Base-by-base conservation (phyloP, 1,140 invertebrate species). In the Pachypsylla venusta region DNA sequence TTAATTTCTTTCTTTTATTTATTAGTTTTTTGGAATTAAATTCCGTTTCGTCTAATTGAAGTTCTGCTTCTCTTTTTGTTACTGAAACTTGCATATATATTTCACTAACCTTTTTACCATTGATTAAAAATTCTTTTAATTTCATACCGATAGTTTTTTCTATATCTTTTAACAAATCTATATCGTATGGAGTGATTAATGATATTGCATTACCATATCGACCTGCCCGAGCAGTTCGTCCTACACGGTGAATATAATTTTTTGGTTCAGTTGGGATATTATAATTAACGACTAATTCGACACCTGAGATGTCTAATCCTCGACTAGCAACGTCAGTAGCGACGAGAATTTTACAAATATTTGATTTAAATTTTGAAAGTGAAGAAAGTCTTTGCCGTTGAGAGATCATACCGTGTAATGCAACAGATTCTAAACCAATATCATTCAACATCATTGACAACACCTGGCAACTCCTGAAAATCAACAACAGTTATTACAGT, bases 171-270 rank as follows among this genome's bases (percentile, higher is more conserved):
- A 98, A 74, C 25, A 92, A 73, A 67, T 87, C 80, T 13, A 98
- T 80, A 69, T 99, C 94, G 70, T 89, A 79, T 19, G 93, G 94
- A 1, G 90, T 92, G 56, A 98, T 82, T 39, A 99, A 76, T 22
- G 90, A 92, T 53, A 99, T 81, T 1, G 95, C 83, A 70, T 84
- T 76, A 7, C 94, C 95, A 53, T 75, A 77, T 64, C 88, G 75
- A 0, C 93, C 93, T 19, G 93, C 93, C 67, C 96, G 78, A 3
- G 95, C 96, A 54, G 95, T 98, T 68, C 96, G 77, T 30, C 96
- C 96, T 16, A 99, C 94, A 65, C 96, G 79, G 74, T 99, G 96
- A 66, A 99, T 85, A 72, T 99, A 99, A 67, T 94, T 90, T 68
- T 92, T 94, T 1, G 89, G 81, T 61, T 86, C 79, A 58, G 83